Evolutionary conservation across 2,797 vertebrate genomes (phyloP).

Genomic region (Chaenodraco wilsoni): DNA sequence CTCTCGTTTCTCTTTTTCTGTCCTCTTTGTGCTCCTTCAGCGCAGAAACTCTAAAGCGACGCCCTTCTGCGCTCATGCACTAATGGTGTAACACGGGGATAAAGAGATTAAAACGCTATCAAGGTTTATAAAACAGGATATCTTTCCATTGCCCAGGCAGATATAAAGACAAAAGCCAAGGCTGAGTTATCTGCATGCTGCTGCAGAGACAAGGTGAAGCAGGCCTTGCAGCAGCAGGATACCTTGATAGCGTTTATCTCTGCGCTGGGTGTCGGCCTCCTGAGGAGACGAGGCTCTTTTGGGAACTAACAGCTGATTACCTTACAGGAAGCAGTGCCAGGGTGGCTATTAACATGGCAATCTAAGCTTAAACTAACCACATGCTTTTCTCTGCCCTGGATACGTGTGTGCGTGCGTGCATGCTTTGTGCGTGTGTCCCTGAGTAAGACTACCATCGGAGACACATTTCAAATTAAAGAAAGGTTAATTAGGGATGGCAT

Average conservation of each 20-base stretch:
- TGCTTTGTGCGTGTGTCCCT: constrained; percentile 17
- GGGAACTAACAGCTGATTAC: constrained; percentile 69
- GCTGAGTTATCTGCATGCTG: constrained; percentile 25
- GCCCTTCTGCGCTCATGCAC: constrained; percentile 51
- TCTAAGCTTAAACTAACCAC: constrained; percentile 65
- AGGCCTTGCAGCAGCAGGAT: constrained; percentile 40
- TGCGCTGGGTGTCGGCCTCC: constrained; percentile 63
- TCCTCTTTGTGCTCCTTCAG: constrained; percentile 49
- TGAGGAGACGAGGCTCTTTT: constrained; percentile 54
- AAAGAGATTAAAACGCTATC: constrained; percentile 67
- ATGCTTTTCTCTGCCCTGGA: constrained; percentile 36
- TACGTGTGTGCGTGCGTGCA: constrained; percentile 9
- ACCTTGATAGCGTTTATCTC: constrained; percentile 74
- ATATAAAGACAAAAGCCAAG: constrained; percentile 36
- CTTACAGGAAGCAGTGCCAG: constrained; percentile 66
- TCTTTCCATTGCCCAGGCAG: constrained; percentile 13
- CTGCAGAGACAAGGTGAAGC: constrained; percentile 39
- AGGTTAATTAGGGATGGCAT: too few species aligned
- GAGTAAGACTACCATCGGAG: neutral
- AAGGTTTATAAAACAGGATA: constrained; percentile 54
- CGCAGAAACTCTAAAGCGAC: constrained; percentile 56
- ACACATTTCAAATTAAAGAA: too few species aligned
- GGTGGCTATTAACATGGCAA: constrained; percentile 68
- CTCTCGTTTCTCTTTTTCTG: constrained; percentile 34
- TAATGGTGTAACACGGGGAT: constrained; percentile 63